phyloP scores from a whole-genome alignment of 2,113 vertebrate species.

The Paracanthobrama guichenoti region DNA sequence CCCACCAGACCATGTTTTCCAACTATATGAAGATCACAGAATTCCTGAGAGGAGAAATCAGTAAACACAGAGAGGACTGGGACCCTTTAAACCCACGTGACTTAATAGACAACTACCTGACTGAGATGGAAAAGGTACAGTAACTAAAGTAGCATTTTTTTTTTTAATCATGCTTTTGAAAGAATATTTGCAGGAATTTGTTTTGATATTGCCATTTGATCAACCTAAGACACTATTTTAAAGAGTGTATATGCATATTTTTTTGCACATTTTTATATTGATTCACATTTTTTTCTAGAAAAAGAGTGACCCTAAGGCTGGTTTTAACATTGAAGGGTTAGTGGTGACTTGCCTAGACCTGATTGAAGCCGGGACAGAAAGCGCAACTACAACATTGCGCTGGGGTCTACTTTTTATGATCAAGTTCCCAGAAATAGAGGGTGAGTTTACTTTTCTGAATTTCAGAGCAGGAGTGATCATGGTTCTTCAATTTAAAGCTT shows the following conservation, averaged over 20 bases:
- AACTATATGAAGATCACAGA: slow-evolving; percentile 59
- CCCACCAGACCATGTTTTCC: slow-evolving; percentile 51
- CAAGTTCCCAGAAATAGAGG: slow-evolving; percentile 71
- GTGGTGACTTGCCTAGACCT: slow-evolving; percentile 60
- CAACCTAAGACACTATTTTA: neutral
- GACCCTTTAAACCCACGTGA: slow-evolving; percentile 64
- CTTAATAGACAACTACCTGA: slow-evolving; percentile 70
- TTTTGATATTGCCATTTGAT: neutral
- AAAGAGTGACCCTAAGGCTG: slow-evolving; percentile 11
- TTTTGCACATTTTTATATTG: neutral
- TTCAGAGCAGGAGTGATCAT: neutral
- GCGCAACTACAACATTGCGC: slow-evolving; percentile 70
- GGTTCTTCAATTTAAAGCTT: neutral
- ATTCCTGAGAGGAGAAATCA: slow-evolving; percentile 58
- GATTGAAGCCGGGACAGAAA: slow-evolving; percentile 76
- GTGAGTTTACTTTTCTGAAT: slow-evolving; percentile 51
- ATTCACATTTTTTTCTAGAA: slow-evolving; percentile 13
- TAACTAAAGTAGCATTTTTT: neutral
- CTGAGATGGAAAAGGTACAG: slow-evolving; percentile 65
- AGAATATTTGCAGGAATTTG: neutral
- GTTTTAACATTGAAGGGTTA: slow-evolving; percentile 68
- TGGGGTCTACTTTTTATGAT: slow-evolving; percentile 78
- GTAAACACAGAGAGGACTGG: slow-evolving; percentile 57
- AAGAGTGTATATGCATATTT: neutral
- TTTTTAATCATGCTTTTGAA: neutral